Percentiles rank a stretch among this genome's conserved stretches.
Conservation (phyloP, 2,797 vertebrate species). For the Paguma larvata region DNA sequence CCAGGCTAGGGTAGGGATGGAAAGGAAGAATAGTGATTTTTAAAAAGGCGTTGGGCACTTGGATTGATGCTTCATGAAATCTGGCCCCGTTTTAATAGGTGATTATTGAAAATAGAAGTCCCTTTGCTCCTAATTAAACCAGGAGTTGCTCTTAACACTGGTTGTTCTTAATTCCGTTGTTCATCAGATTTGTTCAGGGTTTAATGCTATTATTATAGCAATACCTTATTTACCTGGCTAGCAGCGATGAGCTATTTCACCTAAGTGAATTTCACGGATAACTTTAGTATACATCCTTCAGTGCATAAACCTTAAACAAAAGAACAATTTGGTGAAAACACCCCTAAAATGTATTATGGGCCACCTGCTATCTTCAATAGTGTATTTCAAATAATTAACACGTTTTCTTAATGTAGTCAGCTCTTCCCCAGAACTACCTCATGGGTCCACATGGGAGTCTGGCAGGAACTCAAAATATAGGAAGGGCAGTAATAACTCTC, state of each 20-base stretch:
- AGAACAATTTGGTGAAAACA: conserved; percentile 59
- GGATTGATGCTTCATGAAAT: conserved; percentile 69
- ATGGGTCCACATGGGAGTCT: background rate
- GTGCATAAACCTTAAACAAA: conserved; percentile 23
- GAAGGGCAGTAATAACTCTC: background rate
- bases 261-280: conserved; percentile 31
- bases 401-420: conserved; percentile 38
- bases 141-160: conserved; percentile 35
- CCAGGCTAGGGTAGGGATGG: background rate
- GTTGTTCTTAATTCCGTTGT: conserved; percentile 53
- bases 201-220: background rate
- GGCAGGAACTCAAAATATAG: background rate
- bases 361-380: conserved; percentile 56
- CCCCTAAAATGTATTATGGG: conserved; percentile 17
- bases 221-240: conserved; percentile 31
- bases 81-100: conserved; percentile 51
- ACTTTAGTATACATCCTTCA: background rate
- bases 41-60: conserved; percentile 19
- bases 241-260: background rate
- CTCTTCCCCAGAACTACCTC: conserved; percentile 48
- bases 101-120: conserved; percentile 71
- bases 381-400: conserved; percentile 53
- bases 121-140: conserved; percentile 75
- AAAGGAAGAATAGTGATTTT: conserved; percentile 61
- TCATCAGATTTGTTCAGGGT: conserved; percentile 62